Conservation (phyloP, 1,140 invertebrate species). For the Ctenoplectra terminalis region DNA sequence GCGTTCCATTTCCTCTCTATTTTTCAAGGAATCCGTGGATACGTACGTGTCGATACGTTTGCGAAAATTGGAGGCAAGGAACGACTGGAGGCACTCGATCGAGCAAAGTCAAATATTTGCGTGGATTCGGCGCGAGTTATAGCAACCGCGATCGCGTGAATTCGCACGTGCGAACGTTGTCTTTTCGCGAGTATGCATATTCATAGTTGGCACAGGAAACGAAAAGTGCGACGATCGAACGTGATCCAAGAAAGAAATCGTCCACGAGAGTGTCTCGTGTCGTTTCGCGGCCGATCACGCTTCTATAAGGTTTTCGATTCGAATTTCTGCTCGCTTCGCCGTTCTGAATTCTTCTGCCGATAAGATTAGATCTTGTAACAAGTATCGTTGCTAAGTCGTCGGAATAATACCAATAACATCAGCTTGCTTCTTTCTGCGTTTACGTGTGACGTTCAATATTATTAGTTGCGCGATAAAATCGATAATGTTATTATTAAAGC, state of each 20-base stretch:
- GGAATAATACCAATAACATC: neutral
- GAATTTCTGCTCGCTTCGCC: neutral
- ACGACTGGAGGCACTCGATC: neutral
- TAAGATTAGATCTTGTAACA: neutral
- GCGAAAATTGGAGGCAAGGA: conserved; percentile 7
- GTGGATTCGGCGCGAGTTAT: conserved; percentile 29
- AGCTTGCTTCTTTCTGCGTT: neutral
- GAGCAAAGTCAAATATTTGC: conserved; percentile 59
- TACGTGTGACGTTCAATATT: neutral
- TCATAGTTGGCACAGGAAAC: neutral
- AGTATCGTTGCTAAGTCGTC: no score
- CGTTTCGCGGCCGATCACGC: neutral
- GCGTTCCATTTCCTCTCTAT: neutral
- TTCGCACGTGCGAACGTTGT: neutral
- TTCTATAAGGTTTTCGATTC: neutral
- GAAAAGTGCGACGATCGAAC: neutral
- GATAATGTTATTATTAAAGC: conserved; percentile 9
- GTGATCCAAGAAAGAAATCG: neutral
- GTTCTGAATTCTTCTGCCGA: neutral
- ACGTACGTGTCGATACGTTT: conserved; percentile 39
- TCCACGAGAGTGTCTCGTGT: neutral
- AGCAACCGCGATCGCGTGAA: conserved; percentile 22
- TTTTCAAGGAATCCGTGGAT: neutral
- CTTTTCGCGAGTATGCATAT: conserved; percentile 7
- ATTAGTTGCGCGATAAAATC: neutral